Conservation (phyloP, 2,888 invertebrate species). For the Nasonovia ribisnigri region DNA sequence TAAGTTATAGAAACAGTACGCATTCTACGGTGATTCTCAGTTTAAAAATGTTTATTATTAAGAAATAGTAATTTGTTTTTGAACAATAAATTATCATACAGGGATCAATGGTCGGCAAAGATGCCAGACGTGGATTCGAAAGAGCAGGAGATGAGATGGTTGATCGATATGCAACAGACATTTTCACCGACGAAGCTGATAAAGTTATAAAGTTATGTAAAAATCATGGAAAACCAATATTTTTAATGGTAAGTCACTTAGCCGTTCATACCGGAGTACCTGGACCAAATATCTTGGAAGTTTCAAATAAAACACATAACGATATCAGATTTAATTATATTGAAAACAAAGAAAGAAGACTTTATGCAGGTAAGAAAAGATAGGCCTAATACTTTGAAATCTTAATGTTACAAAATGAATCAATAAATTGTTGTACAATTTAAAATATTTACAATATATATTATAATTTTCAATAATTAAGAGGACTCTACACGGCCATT, state of each 20-base stretch:
- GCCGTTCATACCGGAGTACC: conserved; percentile 59
- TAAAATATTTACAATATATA: neutral
- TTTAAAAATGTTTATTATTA: neutral
- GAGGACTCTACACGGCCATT: no score
- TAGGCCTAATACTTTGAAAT: neutral
- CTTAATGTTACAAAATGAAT: neutral
- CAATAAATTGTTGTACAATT: neutral
- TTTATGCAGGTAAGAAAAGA: conserved; percentile 77
- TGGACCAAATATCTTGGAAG: conserved; percentile 61
- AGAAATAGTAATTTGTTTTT: neutral
- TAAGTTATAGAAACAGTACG: conserved; percentile 77
- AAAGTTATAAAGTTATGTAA: conserved; percentile 73
- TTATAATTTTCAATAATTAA: neutral
- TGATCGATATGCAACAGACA: conserved; percentile 77
- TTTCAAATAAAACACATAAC: conserved; percentile 71
- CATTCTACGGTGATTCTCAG: conserved; percentile 55
- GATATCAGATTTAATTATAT: conserved; percentile 75
- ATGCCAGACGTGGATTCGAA: conserved; percentile 69
- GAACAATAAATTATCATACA: neutral
- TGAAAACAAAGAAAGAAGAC: conserved; percentile 76
- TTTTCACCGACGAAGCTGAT: conserved; percentile 78
- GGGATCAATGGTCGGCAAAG: conserved; percentile 47
- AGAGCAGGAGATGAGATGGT: conserved; percentile 73
- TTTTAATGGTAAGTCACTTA: conserved; percentile 71
- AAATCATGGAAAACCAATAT: conserved; percentile 74